A percentile compares a stretch with the other conserved stretches of the same genome.
These are phyloP conservation scores for Petrolisthes manimaculis DNA, from an alignment of 2,888 invertebrate species.

Conservation along the genomic window DNA sequence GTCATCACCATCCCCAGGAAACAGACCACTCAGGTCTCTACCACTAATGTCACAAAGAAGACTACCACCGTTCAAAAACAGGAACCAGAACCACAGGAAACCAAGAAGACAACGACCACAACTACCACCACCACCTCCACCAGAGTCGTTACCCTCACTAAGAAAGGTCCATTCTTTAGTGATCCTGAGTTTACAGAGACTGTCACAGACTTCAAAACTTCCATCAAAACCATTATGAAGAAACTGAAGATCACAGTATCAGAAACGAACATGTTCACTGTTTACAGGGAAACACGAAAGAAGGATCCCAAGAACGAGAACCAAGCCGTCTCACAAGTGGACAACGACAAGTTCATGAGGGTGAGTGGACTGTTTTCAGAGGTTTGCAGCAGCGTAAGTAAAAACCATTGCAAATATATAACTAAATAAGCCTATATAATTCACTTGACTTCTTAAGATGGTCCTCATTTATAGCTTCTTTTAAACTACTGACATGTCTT, in stretches of 20 bases:
- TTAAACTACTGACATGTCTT: no score
- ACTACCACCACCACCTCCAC: slow-evolving; percentile 21
- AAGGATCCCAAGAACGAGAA: slow-evolving; percentile 41
- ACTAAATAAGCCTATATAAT: no score
- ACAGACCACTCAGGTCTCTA: not conserved
- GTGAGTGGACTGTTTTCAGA: not conserved
- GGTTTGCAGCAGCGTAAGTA: no score
- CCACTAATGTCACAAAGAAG: not conserved
- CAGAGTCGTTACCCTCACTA: slow-evolving; percentile 3
- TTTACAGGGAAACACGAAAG: slow-evolving; percentile 39
- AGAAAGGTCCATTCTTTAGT: slow-evolving; percentile 29
- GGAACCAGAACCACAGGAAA: not conserved
- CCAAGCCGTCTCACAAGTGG: slow-evolving; percentile 30
- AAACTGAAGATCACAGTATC: slow-evolving; percentile 17
- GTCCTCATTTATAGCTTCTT: no score
- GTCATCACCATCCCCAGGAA: slow-evolving; percentile 18
- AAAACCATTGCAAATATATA: no score
- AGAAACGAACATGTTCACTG: slow-evolving; percentile 12
- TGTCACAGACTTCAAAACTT: slow-evolving; percentile 23
- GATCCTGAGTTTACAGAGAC: slow-evolving; percentile 18
- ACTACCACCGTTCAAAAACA: not conserved
- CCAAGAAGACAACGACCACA: slow-evolving; percentile 13
- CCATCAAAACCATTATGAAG: slow-evolving; percentile 20
- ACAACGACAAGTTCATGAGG: not conserved
- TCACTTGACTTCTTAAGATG: no score